phyloP scores from a whole-genome alignment of 2,113 vertebrate species.

The Ranitomeya imitator region DNA sequence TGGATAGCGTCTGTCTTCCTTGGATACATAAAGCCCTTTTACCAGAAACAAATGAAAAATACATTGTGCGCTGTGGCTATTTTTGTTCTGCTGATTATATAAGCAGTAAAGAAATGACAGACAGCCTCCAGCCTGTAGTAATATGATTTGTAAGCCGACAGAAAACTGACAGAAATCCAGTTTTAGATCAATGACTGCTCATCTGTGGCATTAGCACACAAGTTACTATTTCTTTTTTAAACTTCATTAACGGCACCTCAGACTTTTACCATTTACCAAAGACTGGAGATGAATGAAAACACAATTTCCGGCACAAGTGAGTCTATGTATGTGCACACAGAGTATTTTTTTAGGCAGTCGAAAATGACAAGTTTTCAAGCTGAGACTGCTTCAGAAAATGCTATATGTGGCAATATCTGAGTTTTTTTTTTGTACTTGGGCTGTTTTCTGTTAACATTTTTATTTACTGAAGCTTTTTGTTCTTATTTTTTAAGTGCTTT shows the following conservation, averaged over 20 bases:
- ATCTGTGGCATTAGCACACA: constrained; percentile 9
- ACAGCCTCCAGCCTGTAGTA: constrained; percentile 1
- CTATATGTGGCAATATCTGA: too few relatives aligned
- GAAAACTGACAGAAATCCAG: constrained; percentile 12
- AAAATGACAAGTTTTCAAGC: too few relatives aligned
- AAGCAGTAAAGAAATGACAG: constrained; percentile 33
- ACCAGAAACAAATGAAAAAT: constrained; percentile 34
- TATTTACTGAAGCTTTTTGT: too few relatives aligned
- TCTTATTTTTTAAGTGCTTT: too few relatives aligned
- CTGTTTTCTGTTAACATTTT: too few relatives aligned
- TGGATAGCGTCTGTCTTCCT: constrained; percentile 6
- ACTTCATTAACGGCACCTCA: not conserved
- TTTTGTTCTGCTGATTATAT: constrained; percentile 24
- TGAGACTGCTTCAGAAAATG: too few relatives aligned
- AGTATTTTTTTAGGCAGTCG: too few relatives aligned
- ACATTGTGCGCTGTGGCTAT: constrained; percentile 5
- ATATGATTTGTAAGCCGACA: constrained; percentile 44
- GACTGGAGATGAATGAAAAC: not conserved
- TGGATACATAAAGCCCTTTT: not conserved
- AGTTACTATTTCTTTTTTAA: not conserved
- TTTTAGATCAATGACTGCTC: not conserved
- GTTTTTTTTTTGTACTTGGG: too few relatives aligned
- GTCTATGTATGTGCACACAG: too few relatives aligned
- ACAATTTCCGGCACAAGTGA: not conserved
- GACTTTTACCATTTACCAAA: not conserved